Evolutionary conservation across 2,797 vertebrate species (phyloP), one percentile per base, ranked within the genome.

Genomic region (Crotalus adamanteus): DNA sequence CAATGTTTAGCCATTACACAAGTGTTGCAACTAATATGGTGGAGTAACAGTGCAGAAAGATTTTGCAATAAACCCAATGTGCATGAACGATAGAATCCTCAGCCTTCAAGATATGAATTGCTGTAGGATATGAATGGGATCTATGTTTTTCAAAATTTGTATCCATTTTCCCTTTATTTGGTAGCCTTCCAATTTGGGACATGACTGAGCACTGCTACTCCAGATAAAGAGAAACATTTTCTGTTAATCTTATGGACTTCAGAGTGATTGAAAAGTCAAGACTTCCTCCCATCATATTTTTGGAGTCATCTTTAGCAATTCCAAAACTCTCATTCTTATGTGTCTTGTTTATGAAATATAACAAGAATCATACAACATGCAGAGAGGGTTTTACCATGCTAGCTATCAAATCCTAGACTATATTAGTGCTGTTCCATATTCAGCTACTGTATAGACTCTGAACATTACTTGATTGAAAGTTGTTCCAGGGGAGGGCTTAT

Each of bases 341-440:
- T 59, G 92, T 56, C 93, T 93, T 37, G 61, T 47, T 93, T 53
- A 94, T 94, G 93, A 94, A 94, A 94, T 93, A 56, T 37, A 94
- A 28, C 85, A 94, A 92, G 53, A 94, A 37, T 92, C 83, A 94
- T 56, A 91, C 25, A 25, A 86, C 42, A 65, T 14, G 12, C 87
- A 60, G 0, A 0, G 61, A 94, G 89, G 25, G 89, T 63, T 89
- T 96, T 83, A 42, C 61, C 87, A 94, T 25, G 28, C 73, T 90
- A 94, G 60, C 9, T 87, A 92, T 91, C 94, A 94, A 93, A 94
- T 88, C 47, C 69, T 22, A 91, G 57, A 83, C 25, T 92, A 65
- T 92, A 91, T 92, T 88, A 89, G 85, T 88, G 83, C 92, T 93
- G 53, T 69, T 95, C 92, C 87, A 12, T 26, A 63, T 87, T 55